Evolutionary conservation across 1,140 invertebrate species (phyloP), one percentile per base, ranked within the genome.

Genomic region (Augochlora pura): DNA sequence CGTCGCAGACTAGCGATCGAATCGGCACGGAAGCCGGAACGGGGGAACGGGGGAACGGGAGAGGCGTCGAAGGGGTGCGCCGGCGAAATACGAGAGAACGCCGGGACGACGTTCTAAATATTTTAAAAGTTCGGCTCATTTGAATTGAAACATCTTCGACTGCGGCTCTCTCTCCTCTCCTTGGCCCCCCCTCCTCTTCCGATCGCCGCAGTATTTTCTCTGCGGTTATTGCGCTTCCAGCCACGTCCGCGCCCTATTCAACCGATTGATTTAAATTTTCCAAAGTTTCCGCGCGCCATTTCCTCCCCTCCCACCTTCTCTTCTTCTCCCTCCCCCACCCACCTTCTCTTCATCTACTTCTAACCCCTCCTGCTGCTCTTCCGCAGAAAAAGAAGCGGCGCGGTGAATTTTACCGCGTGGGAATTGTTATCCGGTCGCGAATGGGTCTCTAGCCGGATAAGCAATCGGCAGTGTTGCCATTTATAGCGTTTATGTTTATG

Each of bases 71-170:
- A 52, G 60, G 72, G 52, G 12, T 69, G 57, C 67, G 32, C n/a
- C 1, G 8, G 23, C 57, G 57, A 84, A 77, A 81, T 60, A 62
- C 67, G 39, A 27, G 52, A 54, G 54, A 54, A 38, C 59, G 38
- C 62, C 65, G 71, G 66, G 66, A 76, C 83, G 69, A 85, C 74
- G 82, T 86, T 87, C 80, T 86, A 86, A 88, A 89, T 88, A 88
- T 89, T 84, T 89, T 85, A 88, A 86, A 89, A 89, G 84, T 88
- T 88, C 79, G 77, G 65, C 84, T 89, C 86, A 89, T 89, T 88
- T 88, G 87, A 89, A 89, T 89, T 86, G 82, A 81, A 89, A 87
- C 79, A 86, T 87, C 86, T 85, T 87, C 78, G 80, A 78, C 66
- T 73, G 62, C 71, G 71, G 68, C 67, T 77, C 39, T 10, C 10